Evolutionary conservation across 2,797 vertebrate genomes (phyloP).

Genomic region (Eremophila alpestris): DNA sequence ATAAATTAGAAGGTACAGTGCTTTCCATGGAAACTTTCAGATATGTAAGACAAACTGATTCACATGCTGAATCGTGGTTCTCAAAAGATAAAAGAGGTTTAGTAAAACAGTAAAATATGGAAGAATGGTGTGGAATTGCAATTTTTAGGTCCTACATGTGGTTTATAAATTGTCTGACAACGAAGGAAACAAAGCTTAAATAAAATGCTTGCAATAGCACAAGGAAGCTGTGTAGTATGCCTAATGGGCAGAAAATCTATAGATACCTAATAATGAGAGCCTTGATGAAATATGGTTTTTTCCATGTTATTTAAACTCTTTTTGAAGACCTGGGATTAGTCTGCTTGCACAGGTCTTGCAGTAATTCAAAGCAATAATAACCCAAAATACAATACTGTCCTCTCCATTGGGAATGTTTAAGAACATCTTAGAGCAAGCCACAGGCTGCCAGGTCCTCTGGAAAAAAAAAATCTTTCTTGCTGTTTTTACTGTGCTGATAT

Average conservation of each 20-base stretch:
- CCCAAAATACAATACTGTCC: neutral
- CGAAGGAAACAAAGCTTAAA: neutral
- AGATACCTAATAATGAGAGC: neutral
- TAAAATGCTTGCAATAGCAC: neutral
- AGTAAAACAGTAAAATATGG: constrained; percentile 24
- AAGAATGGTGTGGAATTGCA: neutral
- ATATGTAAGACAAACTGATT: constrained; percentile 31
- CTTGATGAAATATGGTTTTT: neutral
- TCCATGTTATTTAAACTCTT: neutral
- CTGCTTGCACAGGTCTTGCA: neutral
- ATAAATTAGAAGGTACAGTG: constrained; percentile 18
- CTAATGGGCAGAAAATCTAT: neutral
- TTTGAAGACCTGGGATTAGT: neutral
- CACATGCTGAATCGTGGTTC: constrained; percentile 9
- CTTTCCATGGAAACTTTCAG: neutral
- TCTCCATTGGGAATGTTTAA: neutral
- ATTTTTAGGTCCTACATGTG: neutral
- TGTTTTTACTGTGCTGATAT: neutral
- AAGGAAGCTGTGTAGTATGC: neutral
- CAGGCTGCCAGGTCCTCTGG: neutral
- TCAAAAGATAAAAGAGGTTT: constrained; percentile 34
- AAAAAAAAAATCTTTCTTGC: neutral
- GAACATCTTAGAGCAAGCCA: neutral
- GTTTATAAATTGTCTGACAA: neutral
- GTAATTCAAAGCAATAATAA: neutral